Evolutionary conservation across 2,113 vertebrate species (phyloP).

Genomic region (Stigmatopora nigra): DNA sequence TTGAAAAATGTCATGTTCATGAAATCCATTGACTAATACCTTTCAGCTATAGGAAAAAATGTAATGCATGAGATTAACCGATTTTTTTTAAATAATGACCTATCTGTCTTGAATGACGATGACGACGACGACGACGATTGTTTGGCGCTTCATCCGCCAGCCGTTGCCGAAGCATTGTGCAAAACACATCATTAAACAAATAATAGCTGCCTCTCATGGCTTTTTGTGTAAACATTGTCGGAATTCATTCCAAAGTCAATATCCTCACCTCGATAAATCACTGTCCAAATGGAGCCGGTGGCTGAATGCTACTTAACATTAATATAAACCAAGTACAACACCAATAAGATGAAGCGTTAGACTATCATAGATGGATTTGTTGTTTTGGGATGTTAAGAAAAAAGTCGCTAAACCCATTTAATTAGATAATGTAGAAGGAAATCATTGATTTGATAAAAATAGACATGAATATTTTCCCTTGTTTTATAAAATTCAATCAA

Average conservation of each 20-base stretch:
- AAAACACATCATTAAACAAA: conserved; percentile 3
- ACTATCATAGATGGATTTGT: conserved; percentile 19
- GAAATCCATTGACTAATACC: neutral
- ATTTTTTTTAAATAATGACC: neutral
- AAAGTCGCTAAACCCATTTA: conserved; percentile 20
- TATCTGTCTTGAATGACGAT: neutral
- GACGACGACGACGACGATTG: conserved; percentile 2
- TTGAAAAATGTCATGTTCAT: neutral
- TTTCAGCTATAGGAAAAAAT: neutral
- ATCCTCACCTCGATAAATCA: conserved; percentile 36
- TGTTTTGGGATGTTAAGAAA: conserved; percentile 26
- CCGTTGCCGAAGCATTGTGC: neutral
- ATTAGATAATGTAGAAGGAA: too few relatives aligned
- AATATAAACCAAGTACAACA: conserved; percentile 30
- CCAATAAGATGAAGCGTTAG: conserved; percentile 25
- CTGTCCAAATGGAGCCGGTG: conserved; percentile 30
- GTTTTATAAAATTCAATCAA: too few relatives aligned
- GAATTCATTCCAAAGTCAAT: conserved; percentile 31
- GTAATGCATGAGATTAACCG: neutral
- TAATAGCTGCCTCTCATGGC: conserved; percentile 5
- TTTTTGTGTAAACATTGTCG: conserved; percentile 11
- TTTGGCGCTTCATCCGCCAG: conserved; percentile 9
- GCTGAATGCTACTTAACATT: conserved; percentile 24
- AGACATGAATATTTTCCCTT: too few relatives aligned
- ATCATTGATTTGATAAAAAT: too few relatives aligned